Base-by-base conservation (phyloP, 2,797 vertebrate species). In the Typhlichthys subterraneus region DNA sequence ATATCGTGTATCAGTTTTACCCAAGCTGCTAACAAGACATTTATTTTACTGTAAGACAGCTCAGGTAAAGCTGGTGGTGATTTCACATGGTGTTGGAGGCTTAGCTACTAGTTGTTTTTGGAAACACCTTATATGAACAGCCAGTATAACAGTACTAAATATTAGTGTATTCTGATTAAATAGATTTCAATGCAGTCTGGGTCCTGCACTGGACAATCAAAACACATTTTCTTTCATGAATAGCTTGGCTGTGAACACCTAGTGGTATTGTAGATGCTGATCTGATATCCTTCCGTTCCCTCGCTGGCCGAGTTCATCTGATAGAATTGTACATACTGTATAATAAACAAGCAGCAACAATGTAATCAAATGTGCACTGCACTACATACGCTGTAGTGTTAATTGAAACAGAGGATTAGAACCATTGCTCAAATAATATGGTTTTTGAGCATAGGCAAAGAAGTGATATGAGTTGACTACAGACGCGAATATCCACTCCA, bases 1-100 rank as follows among this genome's bases (percentile, higher is more conserved):
- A 80, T 80, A 80, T 82, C 65, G 62, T 79, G 58, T 82, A 69
- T 63, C 69, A 76, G 68, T 76, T 83, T 81, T 74, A 66, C 76
- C 70, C 70, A 69, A 80, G 57, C 72, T 73, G 72, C 67, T 79
- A 79, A 78, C 54, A 50, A 82, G 76, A 75, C 70, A 53, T 74
- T 69, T 76, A 66, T 83, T 83, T 87, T 83, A 78, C 78, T 69
- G 72, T 82, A 83, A 86, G 80, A 76, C 70, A 52, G 64, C 85
- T 80, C 61, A 64, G 57, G 73, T 76, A 59, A 68, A 79, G 79
- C 73, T 79, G 81, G 61, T 56, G 63, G 57, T 78, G 85, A 77
- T 88, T 89, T 87, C 65, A 87, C 73, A 71, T 67, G 66, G 77
- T 77, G 72, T 84, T 81, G 53, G 54, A 54, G 77, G 70, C 7